A percentile compares a stretch with the other conserved stretches of the same genome.
phyloP scores from a whole-genome alignment of 2,113 vertebrate species.

The Eolophus roseicapilla region DNA sequence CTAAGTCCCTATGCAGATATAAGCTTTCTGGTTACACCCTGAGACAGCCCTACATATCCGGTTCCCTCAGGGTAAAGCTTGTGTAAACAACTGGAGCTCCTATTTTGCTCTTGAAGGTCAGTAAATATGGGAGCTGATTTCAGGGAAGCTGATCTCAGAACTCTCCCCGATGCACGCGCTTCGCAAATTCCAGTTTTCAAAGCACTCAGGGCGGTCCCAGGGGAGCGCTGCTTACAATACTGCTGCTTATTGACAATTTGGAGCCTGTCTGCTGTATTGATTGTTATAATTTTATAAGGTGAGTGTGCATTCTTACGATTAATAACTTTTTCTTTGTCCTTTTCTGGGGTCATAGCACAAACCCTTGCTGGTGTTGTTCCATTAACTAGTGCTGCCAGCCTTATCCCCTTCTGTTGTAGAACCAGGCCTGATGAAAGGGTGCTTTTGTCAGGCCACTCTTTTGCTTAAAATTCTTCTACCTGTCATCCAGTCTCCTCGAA shows the following conservation, averaged over 20 bases:
- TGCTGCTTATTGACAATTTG: background rate
- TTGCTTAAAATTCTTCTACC: background rate
- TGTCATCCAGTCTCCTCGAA: background rate
- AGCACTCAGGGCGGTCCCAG: background rate
- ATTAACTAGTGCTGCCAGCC: background rate
- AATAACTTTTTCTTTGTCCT: background rate
- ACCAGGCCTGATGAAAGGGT: background rate
- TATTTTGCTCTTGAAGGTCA: conserved; percentile 14
- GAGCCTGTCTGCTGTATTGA: background rate
- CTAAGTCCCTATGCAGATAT: background rate
- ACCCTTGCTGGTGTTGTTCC: background rate
- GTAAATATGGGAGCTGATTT: conserved; percentile 24
- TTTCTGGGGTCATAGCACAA: background rate
- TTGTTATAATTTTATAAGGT: background rate
- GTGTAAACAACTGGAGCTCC: conserved; percentile 28
- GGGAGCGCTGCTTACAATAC: background rate
- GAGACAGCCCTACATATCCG: background rate
- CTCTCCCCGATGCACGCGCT: background rate
- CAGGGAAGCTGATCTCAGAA: conserved; percentile 31
- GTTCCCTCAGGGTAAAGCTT: background rate
- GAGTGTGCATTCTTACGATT: background rate
- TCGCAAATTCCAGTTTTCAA: background rate
- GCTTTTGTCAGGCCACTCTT: background rate
- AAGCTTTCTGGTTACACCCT: background rate
- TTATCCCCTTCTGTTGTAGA: background rate